Evolutionary conservation across 2,888 invertebrate genomes (phyloP).

Genomic region (Cryptus viduatorius): DNA sequence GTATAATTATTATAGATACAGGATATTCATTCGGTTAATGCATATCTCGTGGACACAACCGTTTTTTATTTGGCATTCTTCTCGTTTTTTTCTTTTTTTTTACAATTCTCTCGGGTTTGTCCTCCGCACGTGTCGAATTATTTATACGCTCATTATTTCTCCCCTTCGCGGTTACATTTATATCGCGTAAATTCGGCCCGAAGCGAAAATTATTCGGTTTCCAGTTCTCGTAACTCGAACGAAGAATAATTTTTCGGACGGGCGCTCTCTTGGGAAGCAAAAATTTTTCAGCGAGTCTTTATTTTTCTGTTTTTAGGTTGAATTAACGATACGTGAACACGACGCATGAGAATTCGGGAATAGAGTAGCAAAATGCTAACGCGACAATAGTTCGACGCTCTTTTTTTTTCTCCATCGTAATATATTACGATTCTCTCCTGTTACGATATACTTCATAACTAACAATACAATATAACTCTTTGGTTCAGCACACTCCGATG

Average conservation of each 20-base stretch:
- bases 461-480: conserved; percentile 58
- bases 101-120: conserved; percentile 38
- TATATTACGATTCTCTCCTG: conserved; percentile 28
- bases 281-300: conserved; percentile 40
- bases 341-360: conserved; percentile 50
- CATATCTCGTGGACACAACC: conserved; percentile 62
- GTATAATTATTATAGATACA: conserved; percentile 44
- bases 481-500: conserved; percentile 50
- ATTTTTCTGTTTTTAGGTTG: conserved; percentile 52
- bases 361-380: conserved; percentile 47
- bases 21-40: conserved; percentile 57
- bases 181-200: conserved; percentile 44
- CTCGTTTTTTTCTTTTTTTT: conserved; percentile 41
- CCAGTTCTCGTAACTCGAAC: not conserved
- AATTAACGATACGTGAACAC: conserved; percentile 36
- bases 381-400: conserved; percentile 26
- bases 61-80: conserved; percentile 67
- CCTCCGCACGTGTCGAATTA: conserved; percentile 19
- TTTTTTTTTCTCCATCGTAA: conserved; percentile 29
- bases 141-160: conserved; percentile 33
- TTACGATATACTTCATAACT: conserved; percentile 34
- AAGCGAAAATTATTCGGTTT: conserved; percentile 32
- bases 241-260: conserved; percentile 45
- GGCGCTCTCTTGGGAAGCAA: conserved; percentile 20
- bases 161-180: conserved; percentile 49